phyloP scores from a whole-genome alignment of 2,797 vertebrate genomes.

The Acanthurus leucopareius region DNA sequence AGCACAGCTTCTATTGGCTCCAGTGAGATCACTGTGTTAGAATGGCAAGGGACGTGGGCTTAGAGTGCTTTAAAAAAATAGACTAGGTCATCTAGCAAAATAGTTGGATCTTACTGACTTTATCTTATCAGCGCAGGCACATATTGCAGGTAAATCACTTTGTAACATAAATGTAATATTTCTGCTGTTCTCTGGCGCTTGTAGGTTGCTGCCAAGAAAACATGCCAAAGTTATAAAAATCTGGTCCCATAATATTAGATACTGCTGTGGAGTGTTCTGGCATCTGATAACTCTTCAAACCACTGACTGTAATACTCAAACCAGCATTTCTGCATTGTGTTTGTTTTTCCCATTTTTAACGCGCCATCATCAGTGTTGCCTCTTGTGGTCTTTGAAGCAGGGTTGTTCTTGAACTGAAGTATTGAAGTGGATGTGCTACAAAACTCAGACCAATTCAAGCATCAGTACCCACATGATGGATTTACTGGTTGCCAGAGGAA shows the following conservation, averaged over 20 bases:
- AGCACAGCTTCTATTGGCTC: slow-evolving; percentile 4
- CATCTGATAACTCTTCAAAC: background rate
- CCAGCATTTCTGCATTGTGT: background rate
- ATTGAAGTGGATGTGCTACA: background rate
- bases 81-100: background rate
- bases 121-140: background rate
- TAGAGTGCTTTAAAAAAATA: slow-evolving; percentile 19
- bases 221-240: background rate
- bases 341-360: background rate
- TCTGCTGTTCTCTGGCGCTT: background rate
- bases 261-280: background rate
- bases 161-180: background rate
- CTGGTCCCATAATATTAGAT: background rate
- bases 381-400: background rate
- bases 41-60: background rate
- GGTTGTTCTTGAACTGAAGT: background rate
- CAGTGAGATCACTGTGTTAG: slow-evolving; percentile 25
- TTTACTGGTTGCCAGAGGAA: background rate
- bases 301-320: background rate
- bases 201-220: background rate
- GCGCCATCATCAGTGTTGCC: background rate
- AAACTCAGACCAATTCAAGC: background rate
- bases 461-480: background rate
- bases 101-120: background rate
- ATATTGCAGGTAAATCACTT: background rate